These are phyloP conservation scores for Sphenopsis melanotis DNA, from an alignment of 2,797 vertebrate genomes.

Conservation along the genomic window DNA sequence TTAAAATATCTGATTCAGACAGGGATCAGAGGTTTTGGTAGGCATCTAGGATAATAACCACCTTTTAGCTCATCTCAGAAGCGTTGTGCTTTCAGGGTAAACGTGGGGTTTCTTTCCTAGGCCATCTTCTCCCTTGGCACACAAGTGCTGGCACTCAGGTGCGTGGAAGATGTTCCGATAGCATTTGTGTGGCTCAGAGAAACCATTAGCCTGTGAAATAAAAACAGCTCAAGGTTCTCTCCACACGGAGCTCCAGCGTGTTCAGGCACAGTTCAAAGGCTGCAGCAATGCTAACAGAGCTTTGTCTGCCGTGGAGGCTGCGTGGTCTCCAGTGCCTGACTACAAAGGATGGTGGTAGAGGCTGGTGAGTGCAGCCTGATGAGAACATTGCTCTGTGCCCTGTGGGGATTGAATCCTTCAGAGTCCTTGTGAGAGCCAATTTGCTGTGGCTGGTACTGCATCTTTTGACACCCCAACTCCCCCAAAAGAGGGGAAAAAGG, in stretches of 20 bases:
- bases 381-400: background rate
- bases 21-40: background rate
- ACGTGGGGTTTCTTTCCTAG: conserved; percentile 15
- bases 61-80: background rate
- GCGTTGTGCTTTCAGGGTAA: background rate
- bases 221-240: conserved; percentile 1
- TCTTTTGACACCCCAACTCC: background rate
- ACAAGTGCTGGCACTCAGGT: background rate
- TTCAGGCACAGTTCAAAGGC: conserved; percentile 31
- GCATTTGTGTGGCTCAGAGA: background rate
- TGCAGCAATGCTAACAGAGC: background rate
- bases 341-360: conserved; percentile 5
- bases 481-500: background rate
- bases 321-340: background rate
- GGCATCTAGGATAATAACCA: background rate
- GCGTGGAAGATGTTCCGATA: background rate
- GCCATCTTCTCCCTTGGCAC: conserved; percentile 5
- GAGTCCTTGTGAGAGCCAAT: background rate
- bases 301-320: background rate
- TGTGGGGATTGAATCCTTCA: background rate
- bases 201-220: background rate
- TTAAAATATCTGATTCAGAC: conserved; percentile 5
- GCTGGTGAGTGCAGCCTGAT: background rate
- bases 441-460: background rate
- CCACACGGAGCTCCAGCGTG: background rate